Percentiles rank a stretch among this genome's conserved stretches.
phyloP scores from a whole-genome alignment of 2,888 invertebrate genomes.

The Prostheceraeus crozeri region DNA sequence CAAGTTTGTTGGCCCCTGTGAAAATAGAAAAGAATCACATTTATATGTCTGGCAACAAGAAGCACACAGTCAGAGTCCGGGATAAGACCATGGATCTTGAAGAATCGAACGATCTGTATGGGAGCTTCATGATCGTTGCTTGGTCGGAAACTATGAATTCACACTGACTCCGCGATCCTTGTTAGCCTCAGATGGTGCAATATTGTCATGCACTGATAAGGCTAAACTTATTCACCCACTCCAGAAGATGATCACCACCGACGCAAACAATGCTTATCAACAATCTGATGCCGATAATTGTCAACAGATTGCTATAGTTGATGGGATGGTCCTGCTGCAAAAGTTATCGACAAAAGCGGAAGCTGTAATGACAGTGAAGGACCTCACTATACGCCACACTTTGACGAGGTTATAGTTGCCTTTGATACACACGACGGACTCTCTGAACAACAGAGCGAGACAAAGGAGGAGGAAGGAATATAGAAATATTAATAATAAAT shows the following conservation, averaged over 20 bases:
- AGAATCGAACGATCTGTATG: conserved; percentile 36
- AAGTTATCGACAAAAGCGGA: conserved; percentile 32
- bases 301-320: conserved; percentile 32
- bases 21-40: conserved; percentile 37
- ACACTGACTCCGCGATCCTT: conserved; percentile 33
- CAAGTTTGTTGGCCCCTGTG: conserved; percentile 39
- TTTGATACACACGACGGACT: conserved; percentile 37
- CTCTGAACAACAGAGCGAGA: conserved; percentile 34
- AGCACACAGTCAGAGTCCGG: conserved; percentile 31
- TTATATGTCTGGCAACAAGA: conserved; percentile 38
- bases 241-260: conserved; percentile 21
- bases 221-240: conserved; percentile 34
- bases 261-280: not conserved
- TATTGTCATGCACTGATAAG: conserved; percentile 27
- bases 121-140: conserved; percentile 36
- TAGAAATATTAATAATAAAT: too few relatives aligned
- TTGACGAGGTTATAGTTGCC: conserved; percentile 35
- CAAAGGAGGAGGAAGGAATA: conserved; percentile 20
- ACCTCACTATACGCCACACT: conserved; percentile 14
- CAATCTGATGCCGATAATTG: too few relatives aligned
- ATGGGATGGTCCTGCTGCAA: conserved; percentile 37
- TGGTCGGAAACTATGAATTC: conserved; percentile 32
- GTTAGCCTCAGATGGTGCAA: conserved; percentile 32
- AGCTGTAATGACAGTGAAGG: conserved; percentile 5
- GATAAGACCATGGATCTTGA: conserved; percentile 39